These are phyloP conservation scores for Gortyna flavago DNA, from an alignment of 2,888 invertebrate genomes.

Conservation along the genomic window DNA sequence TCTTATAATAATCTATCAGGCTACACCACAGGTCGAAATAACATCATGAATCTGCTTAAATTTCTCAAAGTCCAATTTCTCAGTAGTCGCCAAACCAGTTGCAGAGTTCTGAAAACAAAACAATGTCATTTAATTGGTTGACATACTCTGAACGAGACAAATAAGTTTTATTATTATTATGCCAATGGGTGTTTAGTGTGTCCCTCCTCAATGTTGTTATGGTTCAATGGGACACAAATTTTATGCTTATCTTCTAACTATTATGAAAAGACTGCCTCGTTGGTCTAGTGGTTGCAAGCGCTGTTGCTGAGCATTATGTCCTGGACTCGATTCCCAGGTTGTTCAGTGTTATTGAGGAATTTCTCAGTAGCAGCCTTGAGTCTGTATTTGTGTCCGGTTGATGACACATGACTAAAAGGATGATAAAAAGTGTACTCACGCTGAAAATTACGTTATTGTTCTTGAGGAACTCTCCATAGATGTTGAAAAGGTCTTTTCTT, in stretches of 20 bases:
- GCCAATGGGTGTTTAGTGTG: neutral
- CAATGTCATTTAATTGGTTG: neutral
- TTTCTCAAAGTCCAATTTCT: constrained; percentile 85
- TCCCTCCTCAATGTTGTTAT: neutral
- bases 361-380: neutral
- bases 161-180: neutral
- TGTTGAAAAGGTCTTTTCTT: constrained; percentile 91
- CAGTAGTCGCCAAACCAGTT: constrained; percentile 83
- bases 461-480: constrained; percentile 91
- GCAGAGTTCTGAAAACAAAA: constrained; percentile 81
- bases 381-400: neutral
- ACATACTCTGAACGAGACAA: neutral
- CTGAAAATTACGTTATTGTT: constrained; percentile 87
- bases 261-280: constrained; percentile 1
- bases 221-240: neutral
- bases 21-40: constrained; percentile 79
- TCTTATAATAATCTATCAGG: constrained; percentile 60
- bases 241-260: neutral
- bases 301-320: neutral
- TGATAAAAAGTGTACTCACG: constrained; percentile 80
- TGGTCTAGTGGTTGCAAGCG: neutral
- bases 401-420: neutral
- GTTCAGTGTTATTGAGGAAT: neutral
- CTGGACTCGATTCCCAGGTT: neutral
- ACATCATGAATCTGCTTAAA: constrained; percentile 86